phyloP scores from a whole-genome alignment of 1,140 invertebrate species.

The Pseudomyrmex dendroicus region DNA sequence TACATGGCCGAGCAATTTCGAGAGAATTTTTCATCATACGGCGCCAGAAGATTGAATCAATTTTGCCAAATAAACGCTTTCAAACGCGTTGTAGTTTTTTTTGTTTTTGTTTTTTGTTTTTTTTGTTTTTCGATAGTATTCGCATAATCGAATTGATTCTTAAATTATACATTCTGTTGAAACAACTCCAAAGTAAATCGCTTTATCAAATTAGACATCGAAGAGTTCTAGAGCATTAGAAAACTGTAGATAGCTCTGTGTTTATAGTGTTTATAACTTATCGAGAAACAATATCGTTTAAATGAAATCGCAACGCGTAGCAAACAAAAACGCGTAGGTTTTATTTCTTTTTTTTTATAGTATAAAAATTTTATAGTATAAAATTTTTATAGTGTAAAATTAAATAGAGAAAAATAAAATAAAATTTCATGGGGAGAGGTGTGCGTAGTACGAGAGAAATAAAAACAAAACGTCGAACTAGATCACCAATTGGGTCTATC shows the following conservation, averaged over 20 bases:
- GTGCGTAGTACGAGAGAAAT: background rate
- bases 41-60: constrained; percentile 41
- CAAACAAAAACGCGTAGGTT: background rate
- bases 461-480: background rate
- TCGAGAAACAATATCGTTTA: background rate
- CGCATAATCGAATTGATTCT: constrained; percentile 28
- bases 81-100: background rate
- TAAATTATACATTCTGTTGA: background rate
- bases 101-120: background rate
- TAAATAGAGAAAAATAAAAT: background rate
- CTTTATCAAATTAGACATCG: background rate
- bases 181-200: background rate
- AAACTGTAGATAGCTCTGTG: too few relatives aligned
- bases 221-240: background rate
- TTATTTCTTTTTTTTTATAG: background rate
- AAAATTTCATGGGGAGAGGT: background rate
- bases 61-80: constrained; percentile 42
- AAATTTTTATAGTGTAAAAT: background rate
- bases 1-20: constrained; percentile 54
- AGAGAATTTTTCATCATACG: constrained; percentile 44
- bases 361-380: too few relatives aligned
- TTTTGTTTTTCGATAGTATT: constrained; percentile 20
- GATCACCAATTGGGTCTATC: background rate
- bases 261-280: background rate
- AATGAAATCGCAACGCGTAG: background rate